These are phyloP conservation scores for Rhipidura dahli DNA, from an alignment of 2,113 vertebrate species.

Conservation along the genomic window DNA sequence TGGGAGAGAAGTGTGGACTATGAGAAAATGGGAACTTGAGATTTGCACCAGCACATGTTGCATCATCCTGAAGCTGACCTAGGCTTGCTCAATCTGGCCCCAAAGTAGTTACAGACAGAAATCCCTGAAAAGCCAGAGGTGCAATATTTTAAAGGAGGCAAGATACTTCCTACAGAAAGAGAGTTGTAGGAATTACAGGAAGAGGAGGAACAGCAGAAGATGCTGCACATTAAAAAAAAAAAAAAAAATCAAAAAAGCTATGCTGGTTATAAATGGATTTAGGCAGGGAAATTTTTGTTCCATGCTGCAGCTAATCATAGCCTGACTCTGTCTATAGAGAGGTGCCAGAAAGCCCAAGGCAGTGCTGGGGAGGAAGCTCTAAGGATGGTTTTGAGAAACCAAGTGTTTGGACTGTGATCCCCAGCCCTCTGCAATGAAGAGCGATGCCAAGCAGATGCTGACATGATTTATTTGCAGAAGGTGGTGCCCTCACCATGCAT, in stretches of 20 bases:
- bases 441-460: neutral
- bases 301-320: neutral
- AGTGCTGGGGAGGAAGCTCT: neutral
- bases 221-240: neutral
- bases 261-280: neutral
- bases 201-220: neutral
- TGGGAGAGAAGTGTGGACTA: neutral
- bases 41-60: neutral
- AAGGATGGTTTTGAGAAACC: neutral
- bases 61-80: neutral
- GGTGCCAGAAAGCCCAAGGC: neutral
- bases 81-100: neutral
- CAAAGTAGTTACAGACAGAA: neutral
- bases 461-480: conserved; percentile 54
- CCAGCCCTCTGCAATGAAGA: neutral
- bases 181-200: neutral
- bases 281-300: neutral
- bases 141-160: neutral
- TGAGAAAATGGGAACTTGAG: neutral
- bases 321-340: neutral
- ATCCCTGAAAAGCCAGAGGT: neutral
- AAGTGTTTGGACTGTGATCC: neutral
- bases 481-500: conserved; percentile 50
- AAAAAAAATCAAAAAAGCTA: too few relatives aligned
- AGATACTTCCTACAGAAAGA: neutral